Evolutionary conservation across 1,140 invertebrate genomes (phyloP).

Genomic region (Aphelinus atriplicis): DNA sequence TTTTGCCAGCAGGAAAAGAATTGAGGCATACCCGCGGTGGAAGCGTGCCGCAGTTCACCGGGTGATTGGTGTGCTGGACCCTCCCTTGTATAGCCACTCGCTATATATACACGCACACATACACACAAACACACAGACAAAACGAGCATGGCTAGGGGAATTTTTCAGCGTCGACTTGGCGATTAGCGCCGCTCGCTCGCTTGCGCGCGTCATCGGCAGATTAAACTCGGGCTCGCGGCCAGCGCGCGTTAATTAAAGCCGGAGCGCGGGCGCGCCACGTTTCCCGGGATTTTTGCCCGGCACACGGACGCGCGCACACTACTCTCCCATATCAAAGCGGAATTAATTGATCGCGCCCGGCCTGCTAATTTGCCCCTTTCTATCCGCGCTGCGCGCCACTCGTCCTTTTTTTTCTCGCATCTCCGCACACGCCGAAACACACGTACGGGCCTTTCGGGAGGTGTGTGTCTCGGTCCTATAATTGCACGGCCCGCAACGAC

Average conservation of each 20-base stretch:
- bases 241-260: slow-evolving; percentile 49
- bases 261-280: slow-evolving; percentile 17
- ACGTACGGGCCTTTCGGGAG: too few species aligned
- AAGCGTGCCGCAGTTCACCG: too few species aligned
- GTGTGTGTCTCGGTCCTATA: too few species aligned
- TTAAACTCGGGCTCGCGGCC: slow-evolving; percentile 22
- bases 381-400: not conserved
- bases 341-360: slow-evolving; percentile 46
- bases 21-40: too few species aligned
- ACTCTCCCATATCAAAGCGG: slow-evolving; percentile 40
- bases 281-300: slow-evolving; percentile 34
- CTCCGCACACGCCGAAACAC: not conserved
- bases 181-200: not conserved
- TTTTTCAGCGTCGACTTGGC: too few species aligned
- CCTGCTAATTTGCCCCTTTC: slow-evolving; percentile 44
- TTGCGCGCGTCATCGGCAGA: slow-evolving; percentile 34
- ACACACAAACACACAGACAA: not conserved
- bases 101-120: too few species aligned
- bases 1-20: too few species aligned
- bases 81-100: too few species aligned
- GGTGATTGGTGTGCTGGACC: too few species aligned
- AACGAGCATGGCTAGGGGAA: not conserved
- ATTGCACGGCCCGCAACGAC: too few species aligned
- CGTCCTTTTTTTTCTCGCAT: not conserved
- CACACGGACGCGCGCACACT: not conserved